These are phyloP conservation scores for Iphiclides podalirius DNA, from an alignment of 2,888 invertebrate species.

Conservation along the genomic window DNA sequence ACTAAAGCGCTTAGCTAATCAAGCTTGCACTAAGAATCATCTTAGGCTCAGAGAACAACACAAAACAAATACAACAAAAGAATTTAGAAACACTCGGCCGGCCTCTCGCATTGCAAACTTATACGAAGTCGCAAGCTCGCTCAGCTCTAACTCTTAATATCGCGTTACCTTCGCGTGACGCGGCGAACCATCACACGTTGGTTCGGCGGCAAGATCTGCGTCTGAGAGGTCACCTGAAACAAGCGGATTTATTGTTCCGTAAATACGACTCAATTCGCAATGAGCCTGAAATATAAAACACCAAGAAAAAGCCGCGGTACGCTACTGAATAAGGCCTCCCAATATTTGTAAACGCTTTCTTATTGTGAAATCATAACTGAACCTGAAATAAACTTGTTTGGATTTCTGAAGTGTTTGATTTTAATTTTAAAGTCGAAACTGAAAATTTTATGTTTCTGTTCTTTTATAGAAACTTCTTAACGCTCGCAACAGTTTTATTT, in stretches of 20 bases:
- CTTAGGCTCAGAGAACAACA: too few species aligned
- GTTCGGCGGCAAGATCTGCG: constrained; percentile 50
- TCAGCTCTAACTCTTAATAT: constrained; percentile 16
- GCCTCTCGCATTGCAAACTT: constrained; percentile 56
- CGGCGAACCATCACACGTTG: constrained; percentile 84
- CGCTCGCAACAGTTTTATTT: too few species aligned
- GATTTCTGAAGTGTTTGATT: too few species aligned
- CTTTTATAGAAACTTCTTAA: too few species aligned
- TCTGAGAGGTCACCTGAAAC: constrained; percentile 45
- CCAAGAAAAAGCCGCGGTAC: too few species aligned
- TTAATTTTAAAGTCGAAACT: background rate
- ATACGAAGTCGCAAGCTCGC: constrained; percentile 27
- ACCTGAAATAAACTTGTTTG: too few species aligned
- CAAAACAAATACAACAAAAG: background rate
- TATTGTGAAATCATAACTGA: too few species aligned
- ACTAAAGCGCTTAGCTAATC: constrained; percentile 36
- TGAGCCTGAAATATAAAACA: too few species aligned
- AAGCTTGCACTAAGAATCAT: constrained; percentile 11
- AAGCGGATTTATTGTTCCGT: constrained; percentile 8
- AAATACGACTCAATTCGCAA: too few species aligned
- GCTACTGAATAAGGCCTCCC: too few species aligned
- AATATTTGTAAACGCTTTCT: background rate
- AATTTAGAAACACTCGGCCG: constrained; percentile 40
- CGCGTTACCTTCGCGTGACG: constrained; percentile 82
- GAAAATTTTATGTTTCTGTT: background rate